These are phyloP conservation scores for Pterocles burchelli DNA, from an alignment of 2,113 vertebrate genomes.

Conservation along the genomic window DNA sequence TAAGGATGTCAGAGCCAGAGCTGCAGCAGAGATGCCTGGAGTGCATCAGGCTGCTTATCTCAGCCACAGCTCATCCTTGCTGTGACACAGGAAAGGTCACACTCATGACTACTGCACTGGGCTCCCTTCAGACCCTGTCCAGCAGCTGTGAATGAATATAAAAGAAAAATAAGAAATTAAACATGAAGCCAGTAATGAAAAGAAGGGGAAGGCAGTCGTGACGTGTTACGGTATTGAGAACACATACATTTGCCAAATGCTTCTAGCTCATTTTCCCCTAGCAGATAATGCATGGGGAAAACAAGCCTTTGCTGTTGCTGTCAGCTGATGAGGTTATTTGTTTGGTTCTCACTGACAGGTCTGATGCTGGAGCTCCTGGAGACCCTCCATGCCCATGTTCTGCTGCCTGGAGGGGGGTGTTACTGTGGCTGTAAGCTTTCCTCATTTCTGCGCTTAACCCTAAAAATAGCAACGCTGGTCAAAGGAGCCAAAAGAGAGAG, in stretches of 20 bases:
- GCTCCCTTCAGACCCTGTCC: not conserved
- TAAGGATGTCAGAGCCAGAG: not conserved
- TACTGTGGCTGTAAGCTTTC: not conserved
- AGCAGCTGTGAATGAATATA: accelerated
- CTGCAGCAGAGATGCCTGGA: not conserved
- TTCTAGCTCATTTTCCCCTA: not conserved
- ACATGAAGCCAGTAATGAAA: not conserved
- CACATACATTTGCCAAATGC: not conserved
- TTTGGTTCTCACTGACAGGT: not conserved
- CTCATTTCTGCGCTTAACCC: not conserved
- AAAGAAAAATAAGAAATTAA: not conserved
- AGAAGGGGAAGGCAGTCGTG: not conserved
- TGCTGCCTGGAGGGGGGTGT: not conserved
- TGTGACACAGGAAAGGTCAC: not conserved
- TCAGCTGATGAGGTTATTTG: not conserved
- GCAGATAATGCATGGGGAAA: not conserved
- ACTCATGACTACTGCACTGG: not conserved
- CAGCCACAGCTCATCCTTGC: not conserved
- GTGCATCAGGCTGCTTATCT: not conserved
- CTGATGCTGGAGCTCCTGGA: not conserved
- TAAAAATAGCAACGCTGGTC: not conserved
- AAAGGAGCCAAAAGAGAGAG: not conserved
- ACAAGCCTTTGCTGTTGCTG: not conserved
- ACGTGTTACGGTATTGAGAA: accelerated
- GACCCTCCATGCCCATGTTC: not conserved